phyloP scores from a whole-genome alignment of 2,797 vertebrate genomes.

The Gallinago nigripennis region DNA sequence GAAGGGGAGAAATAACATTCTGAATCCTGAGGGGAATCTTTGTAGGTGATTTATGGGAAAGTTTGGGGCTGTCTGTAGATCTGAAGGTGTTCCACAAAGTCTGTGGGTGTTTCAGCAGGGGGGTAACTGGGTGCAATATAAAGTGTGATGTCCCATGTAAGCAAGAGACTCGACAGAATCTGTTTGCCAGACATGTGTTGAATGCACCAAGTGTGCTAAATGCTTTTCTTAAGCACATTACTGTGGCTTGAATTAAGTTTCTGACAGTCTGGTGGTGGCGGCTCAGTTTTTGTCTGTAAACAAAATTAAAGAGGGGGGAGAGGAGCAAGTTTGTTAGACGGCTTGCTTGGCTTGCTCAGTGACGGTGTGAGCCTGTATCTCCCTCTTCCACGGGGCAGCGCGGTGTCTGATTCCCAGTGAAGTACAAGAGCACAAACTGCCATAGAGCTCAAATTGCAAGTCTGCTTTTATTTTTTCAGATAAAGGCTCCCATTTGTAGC shows the following conservation, averaged over 20 bases:
- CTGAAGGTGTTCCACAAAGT: not conserved
- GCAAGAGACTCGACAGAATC: not conserved
- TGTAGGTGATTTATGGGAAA: not conserved
- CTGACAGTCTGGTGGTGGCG: not conserved
- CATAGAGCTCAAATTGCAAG: not conserved
- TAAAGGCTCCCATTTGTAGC: not conserved
- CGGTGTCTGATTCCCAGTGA: rapidly evolving
- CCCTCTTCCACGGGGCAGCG: rapidly evolving
- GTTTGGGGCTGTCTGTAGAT: not conserved
- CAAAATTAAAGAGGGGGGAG: not conserved
- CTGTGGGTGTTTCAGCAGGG: rapidly evolving
- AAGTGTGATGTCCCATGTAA: rapidly evolving
- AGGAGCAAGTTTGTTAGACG: rapidly evolving
- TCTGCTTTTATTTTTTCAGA: not conserved
- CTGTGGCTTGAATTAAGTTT: not conserved
- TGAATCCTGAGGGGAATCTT: not conserved
- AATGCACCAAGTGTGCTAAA: not conserved
- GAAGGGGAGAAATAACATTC: not conserved
- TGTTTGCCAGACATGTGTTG: rapidly evolving
- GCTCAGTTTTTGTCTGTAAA: not conserved
- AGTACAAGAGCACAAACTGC: not conserved
- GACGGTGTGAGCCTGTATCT: not conserved
- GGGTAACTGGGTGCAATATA: not conserved
- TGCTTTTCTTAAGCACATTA: not conserved
- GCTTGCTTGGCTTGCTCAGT: not conserved